Evolutionary conservation across 2,113 vertebrate genomes (phyloP).

Genomic region (Morone saxatilis): DNA sequence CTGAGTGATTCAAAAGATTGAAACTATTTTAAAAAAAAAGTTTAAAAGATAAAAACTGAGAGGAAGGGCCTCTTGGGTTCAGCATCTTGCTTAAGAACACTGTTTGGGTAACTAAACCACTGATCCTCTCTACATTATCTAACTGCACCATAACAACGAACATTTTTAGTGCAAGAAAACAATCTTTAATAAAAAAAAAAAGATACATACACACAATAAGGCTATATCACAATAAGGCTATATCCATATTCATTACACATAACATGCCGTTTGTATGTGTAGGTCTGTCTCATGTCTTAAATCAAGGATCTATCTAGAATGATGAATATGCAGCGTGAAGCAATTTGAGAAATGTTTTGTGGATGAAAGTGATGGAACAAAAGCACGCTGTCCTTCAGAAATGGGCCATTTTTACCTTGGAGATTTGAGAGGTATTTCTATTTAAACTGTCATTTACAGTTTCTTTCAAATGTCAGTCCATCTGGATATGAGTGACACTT

Average conservation of each 20-base stretch:
- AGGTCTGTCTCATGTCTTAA: not conserved
- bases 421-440: slow-evolving; percentile 31
- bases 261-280: not conserved
- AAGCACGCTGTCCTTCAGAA: slow-evolving; percentile 16
- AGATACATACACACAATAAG: not conserved
- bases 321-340: not conserved
- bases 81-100: not conserved
- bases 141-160: not conserved
- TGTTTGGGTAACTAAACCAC: not conserved
- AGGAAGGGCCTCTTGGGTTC: not conserved
- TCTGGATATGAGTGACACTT: not conserved
- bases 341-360: not conserved
- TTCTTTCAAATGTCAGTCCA: slow-evolving; percentile 31
- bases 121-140: not conserved
- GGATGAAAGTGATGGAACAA: slow-evolving; percentile 15
- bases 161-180: no score
- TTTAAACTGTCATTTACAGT: slow-evolving; percentile 9
- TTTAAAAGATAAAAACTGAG: no score
- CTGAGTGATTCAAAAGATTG: not conserved
- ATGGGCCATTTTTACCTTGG: not conserved
- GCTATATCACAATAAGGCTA: not conserved
- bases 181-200: not conserved
- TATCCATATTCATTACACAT: not conserved
- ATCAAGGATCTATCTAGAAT: not conserved
- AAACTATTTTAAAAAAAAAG: no score